A percentile compares a stretch with the other conserved stretches of the same genome.
phyloP scores from a whole-genome alignment of 2,888 invertebrate genomes.

The Euclidia mi region DNA sequence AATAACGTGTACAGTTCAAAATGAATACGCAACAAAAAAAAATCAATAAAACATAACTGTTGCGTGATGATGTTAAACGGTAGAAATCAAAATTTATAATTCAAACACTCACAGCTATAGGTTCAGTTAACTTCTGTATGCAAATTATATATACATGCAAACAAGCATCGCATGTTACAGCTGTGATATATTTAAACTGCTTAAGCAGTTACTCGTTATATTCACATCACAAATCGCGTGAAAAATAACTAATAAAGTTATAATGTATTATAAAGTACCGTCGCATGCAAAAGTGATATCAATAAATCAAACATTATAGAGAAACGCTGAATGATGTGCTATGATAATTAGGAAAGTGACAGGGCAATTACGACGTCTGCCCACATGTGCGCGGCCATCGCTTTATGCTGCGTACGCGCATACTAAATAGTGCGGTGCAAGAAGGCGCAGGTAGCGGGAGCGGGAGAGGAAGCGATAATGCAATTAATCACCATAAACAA shows the following conservation, averaged over 20 bases:
- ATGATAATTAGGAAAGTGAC: slow-evolving; percentile 86
- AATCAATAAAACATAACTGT: too few relatives aligned
- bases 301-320: slow-evolving; percentile 77
- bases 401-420: slow-evolving; percentile 63
- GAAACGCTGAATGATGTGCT: slow-evolving; percentile 70
- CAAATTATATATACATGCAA: not conserved
- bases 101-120: not conserved
- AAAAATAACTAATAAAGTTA: slow-evolving; percentile 1
- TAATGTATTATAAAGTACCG: slow-evolving; percentile 27
- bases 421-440: slow-evolving; percentile 47
- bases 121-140: slow-evolving; percentile 1
- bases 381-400: slow-evolving; percentile 64
- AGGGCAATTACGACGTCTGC: slow-evolving; percentile 79
- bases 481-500: too few relatives aligned
- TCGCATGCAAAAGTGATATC: slow-evolving; percentile 72
- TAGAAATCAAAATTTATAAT: too few relatives aligned
- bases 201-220: too few relatives aligned
- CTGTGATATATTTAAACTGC: too few relatives aligned
- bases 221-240: not conserved
- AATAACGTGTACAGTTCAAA: too few relatives aligned
- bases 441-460: slow-evolving; percentile 29
- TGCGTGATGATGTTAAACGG: too few relatives aligned
- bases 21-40: too few relatives aligned
- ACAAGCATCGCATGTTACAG: too few relatives aligned
- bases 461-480: too few relatives aligned